Evolutionary conservation across 2,797 vertebrate species (phyloP), one percentile per base, ranked within the genome.

Genomic region (Dendrocincla tyrannina): DNA sequence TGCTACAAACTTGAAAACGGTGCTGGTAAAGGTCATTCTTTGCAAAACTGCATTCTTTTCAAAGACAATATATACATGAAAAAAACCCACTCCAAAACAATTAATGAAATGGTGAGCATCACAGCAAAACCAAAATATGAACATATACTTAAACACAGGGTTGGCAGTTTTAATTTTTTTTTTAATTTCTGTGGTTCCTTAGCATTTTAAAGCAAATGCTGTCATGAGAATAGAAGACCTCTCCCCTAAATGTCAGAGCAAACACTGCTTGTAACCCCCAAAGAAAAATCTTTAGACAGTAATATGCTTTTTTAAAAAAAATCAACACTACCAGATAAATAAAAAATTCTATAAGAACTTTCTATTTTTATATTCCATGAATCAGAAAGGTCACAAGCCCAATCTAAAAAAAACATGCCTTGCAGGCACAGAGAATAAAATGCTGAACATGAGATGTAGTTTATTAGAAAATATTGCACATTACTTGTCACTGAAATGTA

Each of bases 371-470:
- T 67, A 32, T 33, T 55, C 79, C 55, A 69, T 76, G 35, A 82
- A 91, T 80, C 69, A 91, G 41, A 93, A 93, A 96, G 79, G 85
- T 96, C 92, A 88, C 20, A 63, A 91, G 59, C 47, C 32, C 27
- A 73, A 63, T 56, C 42, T 22, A 4, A 81, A 85, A 52, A 52
- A 44, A 50, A 3, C 15, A 50, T 5, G 13, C 41, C 55, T 82
- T 76, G 41, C 25, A 83, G 89, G 16, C 63, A 75, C 11, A 16
- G 79, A 84, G 58, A 47, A 14, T 27, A 88, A 91, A 93, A 73
- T 35, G 49, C 47, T 86, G 83, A 81, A 84, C 44, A 69, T 41
- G 24, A 76, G 47, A 66, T 47, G 18, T 3, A 69, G 25, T 44
- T 85, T 90, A 63, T 67, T 74, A 85, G 50, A 94, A 95, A 81